Percentiles rank a stretch among this genome's conserved stretches.
phyloP scores from a whole-genome alignment of 1,140 invertebrate species.

The Meloidogyne floridensis region DNA sequence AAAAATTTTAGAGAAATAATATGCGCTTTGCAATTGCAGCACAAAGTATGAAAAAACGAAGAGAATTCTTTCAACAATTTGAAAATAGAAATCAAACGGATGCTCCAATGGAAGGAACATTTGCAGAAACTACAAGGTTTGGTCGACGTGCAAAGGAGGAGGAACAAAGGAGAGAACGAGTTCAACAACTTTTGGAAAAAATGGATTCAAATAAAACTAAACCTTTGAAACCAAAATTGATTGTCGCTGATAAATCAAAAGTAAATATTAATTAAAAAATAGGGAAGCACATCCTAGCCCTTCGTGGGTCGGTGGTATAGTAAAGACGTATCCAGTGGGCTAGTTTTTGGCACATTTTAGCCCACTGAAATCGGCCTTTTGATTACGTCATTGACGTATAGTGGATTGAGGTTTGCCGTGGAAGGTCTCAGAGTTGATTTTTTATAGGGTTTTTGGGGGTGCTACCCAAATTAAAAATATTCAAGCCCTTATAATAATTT shows the following conservation, averaged over 20 bases:
- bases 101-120: conserved; percentile 5
- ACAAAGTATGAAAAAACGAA: background rate
- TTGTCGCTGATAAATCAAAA: background rate
- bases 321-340: too few species aligned
- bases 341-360: too few species aligned
- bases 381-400: too few species aligned
- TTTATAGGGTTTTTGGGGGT: too few species aligned
- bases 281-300: background rate
- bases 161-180: conserved; percentile 1
- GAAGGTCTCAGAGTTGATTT: too few species aligned
- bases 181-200: conserved; percentile 10
- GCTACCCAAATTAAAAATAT: too few species aligned
- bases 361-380: too few species aligned
- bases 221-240: background rate
- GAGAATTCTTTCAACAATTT: conserved; percentile 5
- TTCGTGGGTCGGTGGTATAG: too few species aligned
- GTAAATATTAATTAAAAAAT: background rate
- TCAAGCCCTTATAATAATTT: background rate
- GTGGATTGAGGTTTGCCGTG: too few species aligned
- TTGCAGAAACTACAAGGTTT: conserved; percentile 4
- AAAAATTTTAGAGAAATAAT: conserved; percentile 3
- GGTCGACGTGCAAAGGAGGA: conserved; percentile 7
- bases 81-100: background rate
- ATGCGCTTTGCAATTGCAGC: background rate
- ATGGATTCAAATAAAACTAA: background rate